phyloP scores from a whole-genome alignment of 2,113 vertebrate genomes.

The Neogale vison region DNA sequence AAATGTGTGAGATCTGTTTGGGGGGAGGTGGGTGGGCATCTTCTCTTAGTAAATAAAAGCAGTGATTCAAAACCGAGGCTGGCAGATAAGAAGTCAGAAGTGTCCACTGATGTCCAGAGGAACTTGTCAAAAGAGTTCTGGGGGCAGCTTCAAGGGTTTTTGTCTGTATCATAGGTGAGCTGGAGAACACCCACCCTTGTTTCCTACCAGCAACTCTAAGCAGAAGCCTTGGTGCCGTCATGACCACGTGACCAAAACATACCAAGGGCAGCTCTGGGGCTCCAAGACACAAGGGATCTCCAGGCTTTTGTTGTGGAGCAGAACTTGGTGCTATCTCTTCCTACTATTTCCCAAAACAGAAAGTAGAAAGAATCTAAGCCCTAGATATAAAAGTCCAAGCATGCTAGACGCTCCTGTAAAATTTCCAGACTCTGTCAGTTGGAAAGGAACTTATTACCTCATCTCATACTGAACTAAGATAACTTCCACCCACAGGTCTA shows the following conservation, averaged over 20 bases:
- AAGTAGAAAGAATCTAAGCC: neutral
- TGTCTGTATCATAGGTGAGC: neutral
- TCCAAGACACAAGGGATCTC: neutral
- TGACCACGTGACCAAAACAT: rapidly evolving
- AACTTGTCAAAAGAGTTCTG: neutral
- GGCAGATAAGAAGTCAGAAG: neutral
- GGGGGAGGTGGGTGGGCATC: neutral
- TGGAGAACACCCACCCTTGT: neutral
- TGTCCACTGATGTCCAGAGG: neutral
- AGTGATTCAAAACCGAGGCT: neutral
- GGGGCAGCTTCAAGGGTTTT: neutral
- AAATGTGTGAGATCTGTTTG: neutral
- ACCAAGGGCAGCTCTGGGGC: neutral
- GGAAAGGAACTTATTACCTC: neutral
- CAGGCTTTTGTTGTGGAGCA: neutral
- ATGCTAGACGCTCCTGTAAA: neutral
- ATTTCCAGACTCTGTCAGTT: neutral
- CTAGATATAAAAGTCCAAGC: neutral
- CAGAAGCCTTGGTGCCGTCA: neutral
- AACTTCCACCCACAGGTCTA: neutral
- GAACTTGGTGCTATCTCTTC: neutral
- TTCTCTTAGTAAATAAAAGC: neutral
- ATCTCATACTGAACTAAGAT: neutral
- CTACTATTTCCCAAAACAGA: neutral
- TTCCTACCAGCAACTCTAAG: neutral